phyloP scores from a whole-genome alignment of 1,140 invertebrate species.

The Ceratina japonica region DNA sequence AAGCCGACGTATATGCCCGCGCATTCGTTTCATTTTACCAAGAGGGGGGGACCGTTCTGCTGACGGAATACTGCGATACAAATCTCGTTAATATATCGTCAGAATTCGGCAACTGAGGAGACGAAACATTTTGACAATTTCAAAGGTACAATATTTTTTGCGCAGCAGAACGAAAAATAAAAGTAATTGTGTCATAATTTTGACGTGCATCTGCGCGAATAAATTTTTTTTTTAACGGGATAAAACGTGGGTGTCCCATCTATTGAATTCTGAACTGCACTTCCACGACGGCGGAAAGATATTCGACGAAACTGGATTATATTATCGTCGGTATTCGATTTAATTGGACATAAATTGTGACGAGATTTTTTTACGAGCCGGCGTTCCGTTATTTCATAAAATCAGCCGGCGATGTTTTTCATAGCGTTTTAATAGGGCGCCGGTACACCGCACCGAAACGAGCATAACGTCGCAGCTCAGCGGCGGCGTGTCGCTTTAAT shows the following conservation, averaged over 20 bases:
- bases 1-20: neutral
- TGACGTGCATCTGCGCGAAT: no score
- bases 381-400: neutral
- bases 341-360: constrained; percentile 15
- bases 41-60: neutral
- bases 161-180: no score
- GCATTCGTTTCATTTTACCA: neutral
- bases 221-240: neutral
- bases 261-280: neutral
- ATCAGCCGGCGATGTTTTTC: neutral
- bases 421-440: neutral
- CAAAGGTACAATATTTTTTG: no score
- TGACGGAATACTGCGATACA: neutral
- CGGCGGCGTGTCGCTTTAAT: constrained; percentile 14
- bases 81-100: no score
- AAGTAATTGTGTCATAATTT: no score
- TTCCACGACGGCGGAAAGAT: neutral
- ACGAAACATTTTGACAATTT: no score
- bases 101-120: no score
- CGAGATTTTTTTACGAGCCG: neutral
- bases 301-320: neutral
- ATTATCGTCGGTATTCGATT: neutral
- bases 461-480: neutral
- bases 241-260: neutral
- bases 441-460: neutral